A percentile compares a stretch with the other conserved stretches of the same genome.
These are phyloP conservation scores for Galemys pyrenaicus DNA, from an alignment of 2,113 vertebrate species.

Conservation along the genomic window DNA sequence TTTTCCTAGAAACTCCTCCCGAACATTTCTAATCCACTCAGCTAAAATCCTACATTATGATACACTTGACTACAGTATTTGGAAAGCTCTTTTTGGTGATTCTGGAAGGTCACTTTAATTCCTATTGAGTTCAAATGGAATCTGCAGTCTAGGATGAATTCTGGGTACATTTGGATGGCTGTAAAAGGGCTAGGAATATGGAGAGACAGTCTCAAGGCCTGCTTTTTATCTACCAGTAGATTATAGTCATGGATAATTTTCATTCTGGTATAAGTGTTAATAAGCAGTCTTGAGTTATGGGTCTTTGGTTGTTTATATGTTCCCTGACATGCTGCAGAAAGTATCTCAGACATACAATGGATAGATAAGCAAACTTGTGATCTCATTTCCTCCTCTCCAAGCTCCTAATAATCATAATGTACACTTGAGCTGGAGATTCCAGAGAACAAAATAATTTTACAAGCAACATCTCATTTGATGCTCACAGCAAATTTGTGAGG, in stretches of 20 bases:
- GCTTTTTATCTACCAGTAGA: not conserved
- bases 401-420: conserved; percentile 7
- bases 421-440: not conserved
- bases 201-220: not conserved
- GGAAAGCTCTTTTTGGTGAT: not conserved
- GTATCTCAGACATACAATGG: not conserved
- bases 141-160: not conserved
- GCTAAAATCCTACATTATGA: conserved; percentile 4
- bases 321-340: conserved; percentile 1
- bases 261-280: not conserved
- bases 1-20: not conserved
- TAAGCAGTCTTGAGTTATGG: not conserved
- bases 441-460: not conserved
- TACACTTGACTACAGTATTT: not conserved
- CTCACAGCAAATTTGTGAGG: not conserved
- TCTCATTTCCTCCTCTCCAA: conserved; percentile 42
- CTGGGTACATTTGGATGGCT: not conserved
- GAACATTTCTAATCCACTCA: not conserved
- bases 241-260: not conserved
- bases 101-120: not conserved
- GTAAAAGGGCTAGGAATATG: not conserved
- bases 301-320: conserved; percentile 15
- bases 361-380: not conserved
- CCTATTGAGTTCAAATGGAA: not conserved
- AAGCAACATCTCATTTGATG: not conserved